These are phyloP conservation scores for Cyanistes caeruleus DNA, from an alignment of 2,113 vertebrate genomes.

Conservation along the genomic window DNA sequence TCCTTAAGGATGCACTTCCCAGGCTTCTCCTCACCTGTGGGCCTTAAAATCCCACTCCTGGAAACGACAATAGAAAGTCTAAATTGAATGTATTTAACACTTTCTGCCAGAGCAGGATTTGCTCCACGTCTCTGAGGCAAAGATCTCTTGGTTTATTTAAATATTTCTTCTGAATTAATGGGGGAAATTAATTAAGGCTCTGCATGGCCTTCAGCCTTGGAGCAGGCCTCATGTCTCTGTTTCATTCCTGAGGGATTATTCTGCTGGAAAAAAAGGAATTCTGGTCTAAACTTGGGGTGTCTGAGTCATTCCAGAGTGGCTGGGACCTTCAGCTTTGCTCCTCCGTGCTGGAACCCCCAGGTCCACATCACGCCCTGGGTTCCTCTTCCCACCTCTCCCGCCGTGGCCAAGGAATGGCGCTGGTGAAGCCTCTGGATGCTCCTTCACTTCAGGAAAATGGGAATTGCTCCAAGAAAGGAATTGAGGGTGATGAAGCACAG, in stretches of 20 bases:
- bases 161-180: background rate
- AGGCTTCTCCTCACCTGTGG: background rate
- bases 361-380: rapidly evolving
- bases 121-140: background rate
- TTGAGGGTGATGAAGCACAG: background rate
- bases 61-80: background rate
- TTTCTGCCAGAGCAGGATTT: background rate
- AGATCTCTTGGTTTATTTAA: background rate
- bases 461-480: background rate
- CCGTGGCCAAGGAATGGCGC: rapidly evolving
- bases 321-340: background rate
- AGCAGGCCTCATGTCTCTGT: background rate
- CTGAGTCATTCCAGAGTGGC: background rate
- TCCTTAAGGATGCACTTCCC: background rate
- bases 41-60: background rate
- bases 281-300: background rate
- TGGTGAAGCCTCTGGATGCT: background rate
- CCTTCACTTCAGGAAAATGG: background rate
- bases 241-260: background rate
- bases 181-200: background rate
- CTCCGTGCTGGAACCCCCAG: rapidly evolving
- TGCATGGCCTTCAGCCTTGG: background rate
- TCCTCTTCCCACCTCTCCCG: background rate
- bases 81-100: background rate
- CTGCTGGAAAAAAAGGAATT: background rate